Evolutionary conservation across 1,140 invertebrate species (phyloP).

Genomic region (Adoxophyes honmai): DNA sequence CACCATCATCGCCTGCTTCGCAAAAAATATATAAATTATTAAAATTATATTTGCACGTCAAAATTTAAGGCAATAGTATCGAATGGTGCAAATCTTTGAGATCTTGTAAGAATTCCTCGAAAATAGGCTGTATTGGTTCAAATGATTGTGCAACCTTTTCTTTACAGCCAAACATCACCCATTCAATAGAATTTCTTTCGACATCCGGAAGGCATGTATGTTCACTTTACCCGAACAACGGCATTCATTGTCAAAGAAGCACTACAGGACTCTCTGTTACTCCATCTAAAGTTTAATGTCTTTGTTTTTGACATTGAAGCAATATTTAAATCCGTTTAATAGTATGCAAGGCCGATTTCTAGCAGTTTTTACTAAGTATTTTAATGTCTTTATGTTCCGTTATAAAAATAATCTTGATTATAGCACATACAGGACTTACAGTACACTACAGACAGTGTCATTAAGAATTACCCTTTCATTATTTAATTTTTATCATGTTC

Average conservation of each 20-base stretch:
- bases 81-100: constrained; percentile 1
- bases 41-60: constrained; percentile 1
- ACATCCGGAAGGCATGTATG: background rate
- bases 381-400: background rate
- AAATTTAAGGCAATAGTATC: background rate
- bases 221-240: background rate
- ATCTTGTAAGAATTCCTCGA: constrained; percentile 4
- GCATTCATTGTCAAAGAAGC: background rate
- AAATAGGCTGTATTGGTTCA: constrained; percentile 1
- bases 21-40: background rate
- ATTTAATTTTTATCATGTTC: too few species aligned
- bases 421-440: too few species aligned
- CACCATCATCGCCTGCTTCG: background rate
- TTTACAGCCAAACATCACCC: constrained; percentile 1
- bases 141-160: background rate
- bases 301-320: background rate
- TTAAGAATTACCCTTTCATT: too few species aligned
- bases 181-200: constrained; percentile 2
- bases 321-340: background rate
- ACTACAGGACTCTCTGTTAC: background rate
- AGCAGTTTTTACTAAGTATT: background rate
- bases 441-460: too few species aligned
- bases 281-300: background rate
- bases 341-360: background rate
- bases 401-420: background rate